These are phyloP conservation scores for Halotydeus destructor DNA, from an alignment of 1,140 invertebrate genomes.

Conservation along the genomic window DNA sequence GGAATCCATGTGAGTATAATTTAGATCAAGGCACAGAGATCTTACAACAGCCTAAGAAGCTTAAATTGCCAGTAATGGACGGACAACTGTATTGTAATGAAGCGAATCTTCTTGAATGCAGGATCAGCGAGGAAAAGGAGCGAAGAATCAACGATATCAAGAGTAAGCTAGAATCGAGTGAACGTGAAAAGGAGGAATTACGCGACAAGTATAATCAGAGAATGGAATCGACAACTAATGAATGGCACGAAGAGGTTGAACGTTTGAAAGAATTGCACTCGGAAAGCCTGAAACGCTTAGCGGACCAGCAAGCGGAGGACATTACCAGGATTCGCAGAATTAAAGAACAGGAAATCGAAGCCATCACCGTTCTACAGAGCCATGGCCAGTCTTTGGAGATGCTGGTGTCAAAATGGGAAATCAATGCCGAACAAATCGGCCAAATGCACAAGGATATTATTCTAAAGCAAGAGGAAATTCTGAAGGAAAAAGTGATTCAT, in stretches of 20 bases:
- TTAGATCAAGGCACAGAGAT: not conserved
- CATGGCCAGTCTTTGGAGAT: slow-evolving; percentile 3
- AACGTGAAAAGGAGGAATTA: slow-evolving; percentile 4
- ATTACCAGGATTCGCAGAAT: slow-evolving; percentile 7
- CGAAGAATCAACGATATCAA: slow-evolving; percentile 10
- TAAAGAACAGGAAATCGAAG: slow-evolving; percentile 10
- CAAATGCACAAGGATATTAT: slow-evolving; percentile 5
- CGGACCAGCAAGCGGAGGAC: slow-evolving; percentile 7
- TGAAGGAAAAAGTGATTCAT: not conserved
- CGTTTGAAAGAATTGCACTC: slow-evolving; percentile 6
- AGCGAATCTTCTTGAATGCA: not conserved
- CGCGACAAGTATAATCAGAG: slow-evolving; percentile 5
- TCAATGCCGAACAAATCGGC: slow-evolving; percentile 10
- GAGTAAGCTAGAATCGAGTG: slow-evolving; percentile 4
- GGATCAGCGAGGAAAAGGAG: slow-evolving; percentile 13
- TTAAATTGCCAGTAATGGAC: not conserved
- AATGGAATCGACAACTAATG: slow-evolving; percentile 5
- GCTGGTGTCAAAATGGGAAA: slow-evolving; percentile 11
- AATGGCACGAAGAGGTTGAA: slow-evolving; percentile 8
- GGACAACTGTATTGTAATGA: not conserved
- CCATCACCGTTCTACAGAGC: not conserved
- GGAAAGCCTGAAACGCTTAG: not conserved
- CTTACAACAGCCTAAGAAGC: not conserved
- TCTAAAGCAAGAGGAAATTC: slow-evolving; percentile 8
- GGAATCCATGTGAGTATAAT: slow-evolving; percentile 12